phyloP scores from a whole-genome alignment of 2,888 invertebrate genomes.

The Lutraria lutraria region DNA sequence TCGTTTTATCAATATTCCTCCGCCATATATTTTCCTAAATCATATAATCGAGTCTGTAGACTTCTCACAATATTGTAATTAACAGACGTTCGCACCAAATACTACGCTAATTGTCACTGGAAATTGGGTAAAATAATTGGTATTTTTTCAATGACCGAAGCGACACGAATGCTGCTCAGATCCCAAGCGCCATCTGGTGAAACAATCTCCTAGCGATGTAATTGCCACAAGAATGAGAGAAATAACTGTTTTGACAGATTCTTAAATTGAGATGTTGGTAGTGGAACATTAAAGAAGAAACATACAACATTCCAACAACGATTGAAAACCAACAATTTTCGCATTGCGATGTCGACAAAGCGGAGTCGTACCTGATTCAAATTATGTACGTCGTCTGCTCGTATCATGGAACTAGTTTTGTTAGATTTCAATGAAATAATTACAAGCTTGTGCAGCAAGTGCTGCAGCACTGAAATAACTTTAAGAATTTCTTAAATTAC shows the following conservation, averaged over 20 bases:
- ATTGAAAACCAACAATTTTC: slow-evolving; percentile 43
- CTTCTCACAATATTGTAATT: slow-evolving; percentile 1
- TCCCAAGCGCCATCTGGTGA: slow-evolving; percentile 43
- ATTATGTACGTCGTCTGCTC: background rate
- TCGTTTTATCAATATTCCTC: background rate
- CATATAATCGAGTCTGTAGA: background rate
- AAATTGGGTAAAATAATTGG: slow-evolving; percentile 37
- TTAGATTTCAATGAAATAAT: background rate
- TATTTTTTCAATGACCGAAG: slow-evolving; percentile 34
- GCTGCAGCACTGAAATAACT: background rate
- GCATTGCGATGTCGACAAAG: background rate
- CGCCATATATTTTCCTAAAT: background rate
- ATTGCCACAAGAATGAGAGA: slow-evolving; percentile 32
- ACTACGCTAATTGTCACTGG: slow-evolving; percentile 34
- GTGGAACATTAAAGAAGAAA: slow-evolving; percentile 1
- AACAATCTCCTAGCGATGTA: slow-evolving; percentile 21
- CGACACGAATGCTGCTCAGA: slow-evolving; percentile 29
- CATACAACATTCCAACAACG: slow-evolving; percentile 26
- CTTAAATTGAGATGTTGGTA: slow-evolving; percentile 50
- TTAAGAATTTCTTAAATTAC: background rate
- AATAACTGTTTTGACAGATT: slow-evolving; percentile 44
- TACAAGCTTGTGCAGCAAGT: background rate
- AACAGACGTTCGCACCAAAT: slow-evolving; percentile 14
- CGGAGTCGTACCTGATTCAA: background rate
- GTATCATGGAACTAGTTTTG: background rate